Base-by-base conservation (phyloP, 2,888 invertebrate species). In the Drosophila borealis region DNA sequence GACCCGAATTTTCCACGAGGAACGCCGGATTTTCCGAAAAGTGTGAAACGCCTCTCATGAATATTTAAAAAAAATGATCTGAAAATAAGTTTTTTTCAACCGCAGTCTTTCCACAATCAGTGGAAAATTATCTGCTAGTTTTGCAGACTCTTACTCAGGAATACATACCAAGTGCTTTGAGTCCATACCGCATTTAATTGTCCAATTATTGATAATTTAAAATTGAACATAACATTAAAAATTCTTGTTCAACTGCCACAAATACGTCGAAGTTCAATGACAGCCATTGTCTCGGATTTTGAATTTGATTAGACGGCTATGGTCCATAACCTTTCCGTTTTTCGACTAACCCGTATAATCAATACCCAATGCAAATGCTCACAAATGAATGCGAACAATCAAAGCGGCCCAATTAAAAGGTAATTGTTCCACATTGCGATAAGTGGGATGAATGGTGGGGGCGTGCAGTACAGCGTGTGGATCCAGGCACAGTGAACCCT, bases 401-500 rank as follows among this genome's bases (percentile, higher is more conserved):
- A 66, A 73, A 68, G 50, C 66, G 60, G 39, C 41, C 50, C 72
- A 82, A 68, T 88, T 85, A 86, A 82, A 85, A 74, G 65, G 83
- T 71, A 78, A 82, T 85, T 83, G 86, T 83, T 70, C 70, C 85
- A 85, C 85, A 85, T 88, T 68, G 54, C 17, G 21, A 51, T 57
- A 69, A 50, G 60, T 48, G 21, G 13, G 34, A 45, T 25, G 13
- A 25, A 37, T 21, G 29, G 13, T 39, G 39, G 45, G 19, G 68
- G 51, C 21, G 53, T 50, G 21, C n/a, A 17, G 29, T 39, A 55
- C 13, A 8, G 50, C 25, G 19, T 34, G 21, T 49, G 60, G 42
- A 45, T 51, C 21, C 29, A 46, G 42, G 86, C 54, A 71, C 82
- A 82, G 62, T 80, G 88, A 83, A 85, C 75, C 34, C 85, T 17